A percentile compares a stretch with the other conserved stretches of the same genome.
Conservation (phyloP, 2,797 vertebrate species). For the Rhynchonycteris naso region DNA sequence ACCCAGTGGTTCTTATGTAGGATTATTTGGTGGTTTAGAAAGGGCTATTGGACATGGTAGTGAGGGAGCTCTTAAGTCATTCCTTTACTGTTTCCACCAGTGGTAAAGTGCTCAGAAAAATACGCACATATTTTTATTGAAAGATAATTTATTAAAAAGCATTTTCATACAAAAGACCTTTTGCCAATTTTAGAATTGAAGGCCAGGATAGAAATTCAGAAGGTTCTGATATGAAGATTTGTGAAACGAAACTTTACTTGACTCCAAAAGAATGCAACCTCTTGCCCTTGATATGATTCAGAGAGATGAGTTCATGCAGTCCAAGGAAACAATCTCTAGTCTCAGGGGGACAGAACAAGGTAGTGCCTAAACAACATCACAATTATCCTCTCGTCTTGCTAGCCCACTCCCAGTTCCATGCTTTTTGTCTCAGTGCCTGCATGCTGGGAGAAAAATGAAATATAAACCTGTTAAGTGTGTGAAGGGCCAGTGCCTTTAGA, state of each 20-base stretch:
- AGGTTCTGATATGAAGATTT: conserved; percentile 43
- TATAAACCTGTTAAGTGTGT: not conserved
- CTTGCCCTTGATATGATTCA: conserved; percentile 39
- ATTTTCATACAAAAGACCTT: not conserved
- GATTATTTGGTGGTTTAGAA: not conserved
- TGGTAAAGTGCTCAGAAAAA: conserved; percentile 13
- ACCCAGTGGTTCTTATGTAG: not conserved
- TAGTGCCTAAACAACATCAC: not conserved
- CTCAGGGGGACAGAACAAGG: not conserved
- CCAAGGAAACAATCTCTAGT: conserved; percentile 45
- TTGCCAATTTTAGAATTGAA: conserved; percentile 50
- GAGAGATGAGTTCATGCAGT: conserved; percentile 25
- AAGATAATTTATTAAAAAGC: conserved; percentile 37
- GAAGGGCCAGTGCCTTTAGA: not conserved
- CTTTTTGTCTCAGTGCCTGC: conserved; percentile 36
- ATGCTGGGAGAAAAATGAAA: not conserved
- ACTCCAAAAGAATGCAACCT: conserved; percentile 18
- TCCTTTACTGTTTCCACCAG: not conserved
- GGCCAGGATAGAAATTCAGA: conserved; percentile 12
- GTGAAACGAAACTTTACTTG: conserved; percentile 41
- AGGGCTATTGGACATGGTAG: not conserved
- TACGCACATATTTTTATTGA: not conserved
- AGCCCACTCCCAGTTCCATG: not conserved
- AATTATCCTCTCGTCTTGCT: not conserved
- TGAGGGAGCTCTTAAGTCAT: not conserved